Base-by-base conservation (phyloP, 2,113 vertebrate species). In the Pungitius pungitius region DNA sequence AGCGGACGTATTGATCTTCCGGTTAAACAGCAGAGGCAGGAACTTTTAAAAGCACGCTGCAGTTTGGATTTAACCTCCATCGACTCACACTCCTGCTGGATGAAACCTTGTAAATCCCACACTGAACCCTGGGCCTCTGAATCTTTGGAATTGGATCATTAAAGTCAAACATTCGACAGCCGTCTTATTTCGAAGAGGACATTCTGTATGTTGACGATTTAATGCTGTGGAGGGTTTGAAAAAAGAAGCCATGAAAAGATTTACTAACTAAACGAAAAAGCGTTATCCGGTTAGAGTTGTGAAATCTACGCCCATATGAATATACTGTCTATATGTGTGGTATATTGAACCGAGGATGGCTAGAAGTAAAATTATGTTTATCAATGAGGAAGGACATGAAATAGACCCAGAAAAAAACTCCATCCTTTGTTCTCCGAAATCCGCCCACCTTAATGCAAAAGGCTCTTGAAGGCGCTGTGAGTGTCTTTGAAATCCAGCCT, bases 61-160 rank as follows among this genome's bases (percentile, higher is more conserved):
- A 15, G 20, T 58, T 22, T 18, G 59, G 68, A 40, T 80, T 80
- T 73, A 73, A 80, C 73, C 67, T 72, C 66, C 30, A 14, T 39
- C 3, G 8, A 9, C 60, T 70, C 51, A 0, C 18, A 62, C 18
- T 67, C n/a, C 63, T 58, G 49, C 42, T 45, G 37, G 39, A 60
- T 24, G 52, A 51, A 63, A 68, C n/a, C 30, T 62, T 57, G 47
- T 20, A 22, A 69, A 69, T n/a, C n/a, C 45, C 4, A 12, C 26
- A 26, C 45, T 18, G 17, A 42, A 55, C 22, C 42, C 37, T 58
- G 57, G 17, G 15, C 18, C 35, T 69, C 13, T 35, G 35, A 37
- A 14, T 27, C 35, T 65, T 47, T 39, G n/a, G n/a, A 55, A 43
- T 42, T 6, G 2, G 12, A 37, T 58, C 33, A 33, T 42, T 27